Base-by-base conservation (phyloP, 2,888 invertebrate genomes). In the Drosophila neutralis region DNA sequence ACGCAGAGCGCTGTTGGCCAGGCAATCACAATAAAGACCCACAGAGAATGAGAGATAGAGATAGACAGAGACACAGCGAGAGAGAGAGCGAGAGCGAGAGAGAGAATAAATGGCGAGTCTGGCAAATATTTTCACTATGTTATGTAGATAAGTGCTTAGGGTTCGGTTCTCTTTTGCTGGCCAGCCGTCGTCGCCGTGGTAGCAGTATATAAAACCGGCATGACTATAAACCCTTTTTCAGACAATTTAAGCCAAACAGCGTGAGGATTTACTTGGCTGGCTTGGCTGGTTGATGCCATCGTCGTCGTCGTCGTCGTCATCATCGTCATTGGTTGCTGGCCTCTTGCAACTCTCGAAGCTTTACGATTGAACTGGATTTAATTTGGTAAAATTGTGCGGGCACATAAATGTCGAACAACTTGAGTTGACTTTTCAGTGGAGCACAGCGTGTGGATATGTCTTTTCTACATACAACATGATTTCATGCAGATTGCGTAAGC, bases 171-270 rank as follows among this genome's bases (percentile, higher is more conserved):
- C 38, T 6, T 24, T 27, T n/a, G 51, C 29, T 52, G 48, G 8
- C 45, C 45, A 21, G 57, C 49, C 45, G 24, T 24, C 24, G n/a
- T n/a, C 15, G 7, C 11, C 10, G 13, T 40, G 29, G 29, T 18
- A 38, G 54, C 29, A 57, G 82, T 90, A 74, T 82, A 90, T 90
- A 90, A 86, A 87, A 87, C 61, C 68, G 78, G 73, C 84, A 77
- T 77, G 87, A 78, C 89, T 84, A 90, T 87, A 90, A 87, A 87
- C 90, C 86, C 86, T 89, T 87, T 87, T 83, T 90, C 90, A 87
- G 89, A 89, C 89, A 87, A 87, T 89, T 87, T 87, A 87, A 87
- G 90, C 90, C 83, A 82, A 83, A 69, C 73, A 86, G 80, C 79
- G 69, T 76, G 82, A 75, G 89, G 89, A 87, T 90, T 89, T 82